Evolutionary conservation across 2,797 vertebrate genomes (phyloP).

Genomic region (Phaenicophaeus curvirostris): DNA sequence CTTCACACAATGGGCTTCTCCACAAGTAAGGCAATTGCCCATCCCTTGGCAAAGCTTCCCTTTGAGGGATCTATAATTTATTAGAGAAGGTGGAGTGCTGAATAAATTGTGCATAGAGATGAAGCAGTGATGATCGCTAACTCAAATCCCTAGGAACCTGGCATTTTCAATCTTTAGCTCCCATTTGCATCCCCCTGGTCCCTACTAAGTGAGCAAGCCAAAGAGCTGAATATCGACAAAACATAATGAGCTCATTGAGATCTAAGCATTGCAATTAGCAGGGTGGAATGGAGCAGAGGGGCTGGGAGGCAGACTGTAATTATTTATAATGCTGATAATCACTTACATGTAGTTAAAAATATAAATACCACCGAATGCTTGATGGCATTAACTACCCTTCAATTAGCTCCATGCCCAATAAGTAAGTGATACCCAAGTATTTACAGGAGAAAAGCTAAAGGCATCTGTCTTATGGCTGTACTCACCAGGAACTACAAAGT

Average conservation of each 20-base stretch:
- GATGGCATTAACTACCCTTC: constrained; percentile 44
- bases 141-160: constrained; percentile 57
- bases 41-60: constrained; percentile 60
- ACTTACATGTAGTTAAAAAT: constrained; percentile 66
- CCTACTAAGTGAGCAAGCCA: constrained; percentile 49
- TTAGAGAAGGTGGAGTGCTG: constrained; percentile 62
- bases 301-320: constrained; percentile 66
- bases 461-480: not conserved
- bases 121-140: constrained; percentile 7
- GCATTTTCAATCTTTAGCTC: constrained; percentile 66
- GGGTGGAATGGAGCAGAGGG: constrained; percentile 66
- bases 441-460: not conserved
- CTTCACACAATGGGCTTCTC: not conserved
- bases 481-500: not conserved
- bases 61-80: constrained; percentile 66
- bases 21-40: not conserved
- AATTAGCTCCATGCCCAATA: constrained; percentile 25
- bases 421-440: not conserved
- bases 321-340: constrained; percentile 71
- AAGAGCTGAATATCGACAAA: constrained; percentile 66
- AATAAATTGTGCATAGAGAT: constrained; percentile 63
- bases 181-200: constrained; percentile 35
- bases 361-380: constrained; percentile 52
- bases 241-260: constrained; percentile 69
- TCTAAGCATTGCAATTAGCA: constrained; percentile 66